Base-by-base conservation (phyloP, 2,797 vertebrate genomes). In the Chrosomus eos region DNA sequence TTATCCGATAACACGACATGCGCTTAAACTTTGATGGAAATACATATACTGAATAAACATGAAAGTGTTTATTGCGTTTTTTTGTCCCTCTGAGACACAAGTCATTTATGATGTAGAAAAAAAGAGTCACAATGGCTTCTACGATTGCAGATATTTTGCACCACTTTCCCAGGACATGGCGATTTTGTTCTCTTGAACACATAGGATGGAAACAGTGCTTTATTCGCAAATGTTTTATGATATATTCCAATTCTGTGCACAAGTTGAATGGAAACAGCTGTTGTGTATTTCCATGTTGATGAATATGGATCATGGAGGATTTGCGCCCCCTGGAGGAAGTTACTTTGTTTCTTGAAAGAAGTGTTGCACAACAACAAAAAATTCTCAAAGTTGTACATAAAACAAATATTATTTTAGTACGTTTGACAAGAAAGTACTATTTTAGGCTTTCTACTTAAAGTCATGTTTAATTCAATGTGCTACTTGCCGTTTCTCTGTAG, bases 321-420 rank as follows among this genome's bases (percentile, higher is more conserved):
- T 16, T 75, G 55, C 9, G 53, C 43, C 62, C 77, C 28, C 77
- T 51, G 77, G 77, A 67, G 77, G 62, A 80, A 33, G 14, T 75
- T 13, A 7, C 23, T 53, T 36, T 36, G 5, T 14, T 21, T 33
- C 14, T 71, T 71, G 2, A 43, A 71, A 71, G 43, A 48, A 2
- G 5, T 3, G 40, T 26, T 28, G 1, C 4, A 19, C 43, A 18
- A 2, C 10, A 31, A 43, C 10, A 11, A 43, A 0, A 45, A 14
- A 5, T 16, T 16, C 45, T 3, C 1, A 0, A 45, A 33, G 18
- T 31, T 51, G 18, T 23, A 33, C 0, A 48, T 5, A 28, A 18
- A 72, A 45, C 14, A 31, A 21, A 45, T 26, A 48, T 28, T 18
- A 72, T 45, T 72, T 26, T 19, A 28, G 14, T 28, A 31, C 0